Evolutionary conservation across 2,113 vertebrate species (phyloP), one percentile per base, ranked within the genome.

Genomic region (Pelecanoides urinatrix): DNA sequence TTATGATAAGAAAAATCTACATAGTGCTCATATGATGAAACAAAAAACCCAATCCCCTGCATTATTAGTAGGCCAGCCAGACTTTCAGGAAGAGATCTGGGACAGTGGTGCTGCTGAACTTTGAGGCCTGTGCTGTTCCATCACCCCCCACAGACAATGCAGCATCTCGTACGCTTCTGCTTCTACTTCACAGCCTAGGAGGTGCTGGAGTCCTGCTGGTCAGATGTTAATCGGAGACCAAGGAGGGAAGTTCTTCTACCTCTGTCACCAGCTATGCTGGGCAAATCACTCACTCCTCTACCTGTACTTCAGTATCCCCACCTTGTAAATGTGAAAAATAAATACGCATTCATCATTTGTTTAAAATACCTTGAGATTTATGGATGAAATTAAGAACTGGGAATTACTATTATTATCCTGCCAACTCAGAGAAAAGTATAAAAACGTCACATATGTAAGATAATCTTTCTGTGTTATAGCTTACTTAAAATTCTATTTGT

Each of bases 401-500:
- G 42, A 88, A 94, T 96, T 52, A 82, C 40, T 88, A 67, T 80
- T 74, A 89, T 67, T 77, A 90, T n/a, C 61, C 56, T 91, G 76
- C 56, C 82, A 87, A 86, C 68, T 84, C 88, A 73, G 49, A 76
- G 67, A 11, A 85, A 86, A 79, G 36, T 34, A 81, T 15, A 91
- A 94, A 92, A 85, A 29, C 47, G 89, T 72, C 65, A 81, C 47
- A 47, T 6, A 56, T 1, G 10, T 34, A 77, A 95, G 68, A 73
- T 32, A 92, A 70, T 68, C 40, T 59, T 94, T 73, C 77, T 90
- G 66, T 40, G 56, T 80, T 84, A 94, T 3, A 83, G 67, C 77
- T 92, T 72, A 55, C 80, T 95, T 81, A 82, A 59, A 77, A 45
- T 86, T 87, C 89, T 97, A 53, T 96, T 95, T 97, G 75, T 68